Base-by-base conservation (phyloP, 2,888 invertebrate genomes). In the Aelia acuminata region DNA sequence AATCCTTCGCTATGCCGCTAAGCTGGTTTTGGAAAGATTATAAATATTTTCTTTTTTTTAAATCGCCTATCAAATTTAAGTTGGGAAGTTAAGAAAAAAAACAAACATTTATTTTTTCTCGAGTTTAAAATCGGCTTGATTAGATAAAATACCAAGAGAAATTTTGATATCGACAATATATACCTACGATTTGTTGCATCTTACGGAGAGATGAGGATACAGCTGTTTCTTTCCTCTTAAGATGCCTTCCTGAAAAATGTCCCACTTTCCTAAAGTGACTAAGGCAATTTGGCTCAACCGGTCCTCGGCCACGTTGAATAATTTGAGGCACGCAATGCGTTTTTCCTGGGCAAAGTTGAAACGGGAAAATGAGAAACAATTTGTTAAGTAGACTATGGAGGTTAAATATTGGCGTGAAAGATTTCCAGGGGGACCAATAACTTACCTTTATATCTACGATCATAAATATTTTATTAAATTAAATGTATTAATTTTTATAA, bases 241-340 rank as follows among this genome's bases (percentile, higher is more conserved):
- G 35, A 70, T 31, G 31, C 35, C 20, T 1, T 20, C 31, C 63
- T 70, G 31, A 70, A 35, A 70, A 70, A 70, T 70, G 63, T 7
- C 20, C 63, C 63, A 70, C 63, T 70, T 70, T 4, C 31, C 63
- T 20, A 5, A 31, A 70, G 63, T 70, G 63, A 35, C 63, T 70
- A 18, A n/a, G 7, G 35, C 63, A 70, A 70, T 35, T 70, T 70
- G 63, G 63, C 63, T 31, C 26, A 70, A 70, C 63, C 63, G 31
- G 63, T 70, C 35, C 35, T n/a, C 18, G 1, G 15, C 63, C 20
- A 18, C 63, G 31, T 35, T 70, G 63, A 70, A 70, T 70, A 70
- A 70, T 70, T 70, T 70, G 63, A 70, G 35, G 63, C 63, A 70
- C 63, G 63, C 63, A 35, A 70, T 35, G 35, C 63, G 63, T 70